phyloP scores from a whole-genome alignment of 2,888 invertebrate species.

The Selenia dentaria region DNA sequence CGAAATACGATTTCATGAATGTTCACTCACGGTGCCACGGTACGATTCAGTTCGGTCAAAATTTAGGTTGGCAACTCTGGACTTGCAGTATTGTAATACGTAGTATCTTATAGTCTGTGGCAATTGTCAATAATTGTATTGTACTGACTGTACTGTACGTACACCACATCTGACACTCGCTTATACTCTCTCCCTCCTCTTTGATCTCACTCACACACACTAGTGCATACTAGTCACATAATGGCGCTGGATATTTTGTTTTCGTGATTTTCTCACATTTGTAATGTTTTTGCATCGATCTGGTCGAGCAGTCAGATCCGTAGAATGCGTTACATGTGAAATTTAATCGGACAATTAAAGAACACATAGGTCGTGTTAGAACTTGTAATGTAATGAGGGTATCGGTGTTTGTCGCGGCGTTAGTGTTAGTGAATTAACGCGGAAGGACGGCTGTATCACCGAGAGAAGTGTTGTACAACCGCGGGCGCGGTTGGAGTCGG shows the following conservation, averaged over 20 bases:
- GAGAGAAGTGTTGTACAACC: slow-evolving; percentile 32
- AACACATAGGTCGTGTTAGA: neutral
- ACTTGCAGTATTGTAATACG: too few species aligned
- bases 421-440: slow-evolving; percentile 64
- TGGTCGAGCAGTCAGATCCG: slow-evolving; percentile 35
- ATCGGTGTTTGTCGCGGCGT: slow-evolving; percentile 48
- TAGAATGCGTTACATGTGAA: slow-evolving; percentile 35
- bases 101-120: too few species aligned
- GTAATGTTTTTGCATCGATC: slow-evolving; percentile 49
- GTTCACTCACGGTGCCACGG: too few species aligned
- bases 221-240: too few species aligned
- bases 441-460: slow-evolving; percentile 38
- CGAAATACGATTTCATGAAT: too few species aligned
- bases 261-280: slow-evolving; percentile 50
- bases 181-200: too few species aligned
- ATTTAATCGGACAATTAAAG: slow-evolving; percentile 3
- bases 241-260: slow-evolving; percentile 77
- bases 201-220: too few species aligned
- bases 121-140: too few species aligned
- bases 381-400: slow-evolving; percentile 45
- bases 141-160: too few species aligned
- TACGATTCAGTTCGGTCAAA: too few species aligned
- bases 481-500: slow-evolving; percentile 89
- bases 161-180: too few species aligned
- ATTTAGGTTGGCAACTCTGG: too few species aligned